Percentiles rank a stretch among this genome's conserved stretches.
Conservation (phyloP, 1,140 invertebrate species). For the Drosophila kurseongensis region DNA sequence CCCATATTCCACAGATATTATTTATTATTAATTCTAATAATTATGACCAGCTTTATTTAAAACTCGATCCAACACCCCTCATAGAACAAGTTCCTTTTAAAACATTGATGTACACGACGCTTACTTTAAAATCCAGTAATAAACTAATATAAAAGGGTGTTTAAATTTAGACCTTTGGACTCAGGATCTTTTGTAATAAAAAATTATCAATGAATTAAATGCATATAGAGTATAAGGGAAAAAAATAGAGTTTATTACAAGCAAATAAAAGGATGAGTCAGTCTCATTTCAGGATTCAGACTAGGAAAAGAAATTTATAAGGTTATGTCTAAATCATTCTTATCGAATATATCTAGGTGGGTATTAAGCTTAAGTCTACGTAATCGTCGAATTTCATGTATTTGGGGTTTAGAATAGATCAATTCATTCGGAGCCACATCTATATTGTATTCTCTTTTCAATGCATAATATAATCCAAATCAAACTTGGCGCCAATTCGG, state of each 20-base stretch:
- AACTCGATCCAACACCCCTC: neutral
- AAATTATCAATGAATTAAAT: neutral
- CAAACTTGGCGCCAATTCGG: slow-evolving; percentile 76
- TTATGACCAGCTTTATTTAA: neutral
- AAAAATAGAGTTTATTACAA: neutral
- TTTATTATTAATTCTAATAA: neutral
- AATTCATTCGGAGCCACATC: neutral
- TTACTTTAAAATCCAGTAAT: too few species aligned
- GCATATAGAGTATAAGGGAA: neutral
- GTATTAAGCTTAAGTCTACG: neutral
- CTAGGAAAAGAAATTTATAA: neutral
- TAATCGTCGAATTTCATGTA: neutral
- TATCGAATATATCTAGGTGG: neutral
- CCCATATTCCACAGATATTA: too few species aligned
- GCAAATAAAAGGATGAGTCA: slow-evolving; percentile 1
- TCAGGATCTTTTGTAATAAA: neutral
- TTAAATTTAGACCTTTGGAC: too few species aligned
- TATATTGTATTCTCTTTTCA: slow-evolving; percentile 8
- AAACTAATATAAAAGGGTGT: too few species aligned
- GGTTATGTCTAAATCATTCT: neutral
- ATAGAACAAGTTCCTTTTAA: neutral
- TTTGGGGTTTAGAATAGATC: neutral
- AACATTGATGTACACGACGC: neutral
- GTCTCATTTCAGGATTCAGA: slow-evolving; percentile 6
- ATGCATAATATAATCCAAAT: slow-evolving; percentile 63